Evolutionary conservation across 2,888 invertebrate genomes (phyloP), one percentile per base, ranked within the genome.

Genomic region (Eristalis pertinax): DNA sequence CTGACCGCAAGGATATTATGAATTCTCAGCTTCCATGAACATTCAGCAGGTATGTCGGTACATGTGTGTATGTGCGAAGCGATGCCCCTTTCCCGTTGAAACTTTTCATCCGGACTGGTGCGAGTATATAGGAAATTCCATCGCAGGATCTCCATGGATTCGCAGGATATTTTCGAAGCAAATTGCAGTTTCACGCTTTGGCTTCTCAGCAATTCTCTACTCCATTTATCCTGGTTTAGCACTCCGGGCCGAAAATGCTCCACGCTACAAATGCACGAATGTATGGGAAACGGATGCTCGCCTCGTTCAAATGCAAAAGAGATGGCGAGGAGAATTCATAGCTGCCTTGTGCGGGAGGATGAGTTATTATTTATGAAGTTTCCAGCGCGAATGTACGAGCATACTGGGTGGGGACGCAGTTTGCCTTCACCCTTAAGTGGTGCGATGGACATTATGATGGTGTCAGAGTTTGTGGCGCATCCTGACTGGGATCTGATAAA

Each of bases 281-380:
- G 22, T 62, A 38, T 24, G 41, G 68, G 58, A 58, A 70, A 76
- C 65, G 65, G 60, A 82, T 70, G 43, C 64, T 62, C 41, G 67
- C 60, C 64, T 62, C 32, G 67, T 77, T 29, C 77, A 73, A 24
- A 83, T 67, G 73, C 72, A 68, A 72, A 82, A 26, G 75, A 75
- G 68, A 24, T 63, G 64, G 7, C 56, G 58, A 29, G 64, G 7
- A 69, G 58, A 38, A 75, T 70, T 75, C 84, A 75, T 75, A 26
- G 80, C 70, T 72, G 50, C 8, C 56, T 11, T 38, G 35, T 41
- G 74, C 56, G 84, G 56, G 65, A 70, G 80, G 75, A 84, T 67
- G 75, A 67, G 80, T 75, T 80, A 80, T 75, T 75, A 84, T 84
- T 80, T 84, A 84, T 80, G 80, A 76, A 84, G 84, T 80, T 80